A percentile compares a stretch with the other conserved stretches of the same genome.
Evolutionary conservation across 2,888 invertebrate species (phyloP).

Genomic region (Trissonchulus latispiculum): DNA sequence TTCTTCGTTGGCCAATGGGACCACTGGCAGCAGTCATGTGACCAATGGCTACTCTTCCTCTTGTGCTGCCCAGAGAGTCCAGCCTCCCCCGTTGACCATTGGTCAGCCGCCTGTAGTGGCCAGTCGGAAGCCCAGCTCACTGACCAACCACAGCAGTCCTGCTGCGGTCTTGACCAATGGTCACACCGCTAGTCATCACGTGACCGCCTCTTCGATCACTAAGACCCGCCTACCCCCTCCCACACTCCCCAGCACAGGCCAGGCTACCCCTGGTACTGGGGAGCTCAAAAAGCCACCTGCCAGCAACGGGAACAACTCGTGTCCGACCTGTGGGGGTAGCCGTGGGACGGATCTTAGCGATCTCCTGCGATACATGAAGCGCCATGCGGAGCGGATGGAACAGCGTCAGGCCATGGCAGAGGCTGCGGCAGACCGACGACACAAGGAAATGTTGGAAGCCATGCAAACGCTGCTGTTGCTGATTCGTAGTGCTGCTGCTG

Average conservation of each 20-base stretch:
- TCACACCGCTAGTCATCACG: too few species aligned
- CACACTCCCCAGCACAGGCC: too few species aligned
- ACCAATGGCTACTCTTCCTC: too few species aligned
- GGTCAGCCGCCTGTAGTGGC: neutral
- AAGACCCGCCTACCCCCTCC: too few species aligned
- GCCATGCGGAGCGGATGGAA: neutral
- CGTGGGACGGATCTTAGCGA: neutral
- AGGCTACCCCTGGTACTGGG: too few species aligned
- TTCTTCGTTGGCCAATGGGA: too few species aligned
- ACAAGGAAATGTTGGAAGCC: constrained; percentile 4
- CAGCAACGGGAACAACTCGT: neutral
- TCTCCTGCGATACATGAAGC: neutral
- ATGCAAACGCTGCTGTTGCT: neutral
- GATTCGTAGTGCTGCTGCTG: too few species aligned
- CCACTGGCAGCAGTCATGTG: too few species aligned
- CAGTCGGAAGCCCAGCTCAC: neutral
- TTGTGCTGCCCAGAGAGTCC: neutral
- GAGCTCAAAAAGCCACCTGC: too few species aligned
- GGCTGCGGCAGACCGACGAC: constrained; percentile 5
- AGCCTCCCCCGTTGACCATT: neutral
- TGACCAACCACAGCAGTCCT: neutral
- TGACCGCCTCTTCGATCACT: too few species aligned
- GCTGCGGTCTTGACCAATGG: neutral
- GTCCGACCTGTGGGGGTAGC: neutral
- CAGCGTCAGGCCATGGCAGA: neutral